phyloP scores from a whole-genome alignment of 2,113 vertebrate species.

The Orycteropus afer region DNA sequence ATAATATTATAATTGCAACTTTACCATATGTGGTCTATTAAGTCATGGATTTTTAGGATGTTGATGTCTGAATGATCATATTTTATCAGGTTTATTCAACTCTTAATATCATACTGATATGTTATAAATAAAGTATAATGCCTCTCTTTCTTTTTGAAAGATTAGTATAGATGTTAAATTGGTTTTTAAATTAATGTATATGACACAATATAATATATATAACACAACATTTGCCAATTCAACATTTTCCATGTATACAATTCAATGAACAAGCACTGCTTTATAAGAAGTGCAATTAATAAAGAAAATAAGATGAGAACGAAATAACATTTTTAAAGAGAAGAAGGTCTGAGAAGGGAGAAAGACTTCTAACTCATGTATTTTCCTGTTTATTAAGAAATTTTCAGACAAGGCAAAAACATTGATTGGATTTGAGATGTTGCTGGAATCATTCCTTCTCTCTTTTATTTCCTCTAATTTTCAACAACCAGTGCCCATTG shows the following conservation, averaged over 20 bases:
- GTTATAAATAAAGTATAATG: neutral
- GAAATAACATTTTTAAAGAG: slow-evolving; percentile 3
- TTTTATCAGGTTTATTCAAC: neutral
- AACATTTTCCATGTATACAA: neutral
- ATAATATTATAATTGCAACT: neutral
- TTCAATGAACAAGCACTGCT: neutral
- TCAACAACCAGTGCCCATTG: neutral
- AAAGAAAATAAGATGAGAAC: neutral
- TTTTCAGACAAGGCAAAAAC: slow-evolving; percentile 21
- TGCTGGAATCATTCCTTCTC: slow-evolving; percentile 11
- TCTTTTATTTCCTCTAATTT: neutral
- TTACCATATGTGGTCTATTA: neutral
- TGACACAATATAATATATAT: neutral
- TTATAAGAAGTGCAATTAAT: neutral
- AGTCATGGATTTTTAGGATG: neutral
- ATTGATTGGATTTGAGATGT: neutral
- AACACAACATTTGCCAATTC: neutral
- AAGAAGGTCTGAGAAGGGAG: neutral
- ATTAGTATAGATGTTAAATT: slow-evolving; percentile 15
- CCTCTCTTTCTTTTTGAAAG: slow-evolving; percentile 21
- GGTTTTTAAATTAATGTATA: neutral
- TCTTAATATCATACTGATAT: neutral
- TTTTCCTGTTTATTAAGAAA: slow-evolving; percentile 48
- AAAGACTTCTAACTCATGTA: slow-evolving; percentile 12
- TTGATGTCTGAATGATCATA: neutral